These are phyloP conservation scores for Anoncus sp. DNA, from an alignment of 2,888 invertebrate species.

Conservation along the genomic window DNA sequence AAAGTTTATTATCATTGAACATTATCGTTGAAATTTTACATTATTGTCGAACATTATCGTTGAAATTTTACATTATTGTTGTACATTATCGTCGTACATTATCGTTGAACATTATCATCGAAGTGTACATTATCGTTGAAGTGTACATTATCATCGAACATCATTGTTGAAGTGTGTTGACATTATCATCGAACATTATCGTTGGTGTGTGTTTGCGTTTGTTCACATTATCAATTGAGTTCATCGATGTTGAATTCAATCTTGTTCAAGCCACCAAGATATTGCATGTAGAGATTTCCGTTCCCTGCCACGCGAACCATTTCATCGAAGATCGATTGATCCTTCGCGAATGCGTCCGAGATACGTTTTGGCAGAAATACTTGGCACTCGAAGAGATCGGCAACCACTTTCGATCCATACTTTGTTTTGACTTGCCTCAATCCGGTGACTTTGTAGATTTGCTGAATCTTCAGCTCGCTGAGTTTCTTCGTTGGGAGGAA, in stretches of 20 bases:
- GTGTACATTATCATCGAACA: no score
- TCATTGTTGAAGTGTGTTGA: no score
- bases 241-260: conserved; percentile 20
- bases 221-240: no score
- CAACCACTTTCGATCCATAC: conserved; percentile 20
- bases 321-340: background rate
- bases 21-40: no score
- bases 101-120: no score
- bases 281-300: conserved; percentile 31
- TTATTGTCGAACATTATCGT: no score
- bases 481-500: conserved; percentile 39
- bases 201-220: no score
- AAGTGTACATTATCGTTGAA: no score
- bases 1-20: no score
- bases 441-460: conserved; percentile 6
- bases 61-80: no score
- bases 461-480: background rate
- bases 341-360: conserved; percentile 18
- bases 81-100: conserved; percentile 69
- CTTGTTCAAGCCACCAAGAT: conserved; percentile 6
- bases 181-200: no score
- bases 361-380: conserved; percentile 34
- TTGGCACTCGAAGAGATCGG: conserved; percentile 10
- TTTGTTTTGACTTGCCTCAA: conserved; percentile 35
- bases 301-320: background rate